Conservation (phyloP, 2,113 vertebrate species). For the Ariopsis seemanni region DNA sequence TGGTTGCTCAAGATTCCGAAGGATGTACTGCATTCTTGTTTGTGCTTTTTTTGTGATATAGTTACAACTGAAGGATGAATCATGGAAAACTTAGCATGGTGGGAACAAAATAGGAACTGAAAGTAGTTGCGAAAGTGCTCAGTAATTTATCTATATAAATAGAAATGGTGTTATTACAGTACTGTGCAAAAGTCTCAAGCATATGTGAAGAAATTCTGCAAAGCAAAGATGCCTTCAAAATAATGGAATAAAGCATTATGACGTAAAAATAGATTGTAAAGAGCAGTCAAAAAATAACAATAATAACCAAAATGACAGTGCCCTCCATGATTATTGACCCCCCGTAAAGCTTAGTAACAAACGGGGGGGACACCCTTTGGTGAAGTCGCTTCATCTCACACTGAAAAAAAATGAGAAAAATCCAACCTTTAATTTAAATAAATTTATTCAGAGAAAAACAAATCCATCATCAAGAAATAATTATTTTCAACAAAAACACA, state of each 20-base stretch:
- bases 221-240: not conserved
- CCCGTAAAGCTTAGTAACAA: too few species aligned
- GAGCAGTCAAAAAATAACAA: too few species aligned
- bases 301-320: too few species aligned
- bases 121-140: not conserved
- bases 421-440: too few species aligned
- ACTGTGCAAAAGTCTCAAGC: not conserved
- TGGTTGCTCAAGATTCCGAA: slow-evolving; percentile 1
- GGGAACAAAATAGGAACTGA: slow-evolving; percentile 6
- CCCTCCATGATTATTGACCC: too few species aligned
- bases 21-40: not conserved
- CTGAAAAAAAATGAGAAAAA: too few species aligned
- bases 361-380: too few species aligned
- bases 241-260: not conserved
- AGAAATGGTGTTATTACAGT: not conserved
- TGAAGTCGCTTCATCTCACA: too few species aligned
- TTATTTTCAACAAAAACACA: too few species aligned
- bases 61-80: not conserved
- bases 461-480: too few species aligned
- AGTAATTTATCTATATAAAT: not conserved
- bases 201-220: not conserved
- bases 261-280: not conserved
- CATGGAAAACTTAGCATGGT: not conserved
- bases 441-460: too few species aligned
- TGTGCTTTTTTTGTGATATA: not conserved